These are phyloP conservation scores for Podabrus alpinus DNA, from an alignment of 2,888 invertebrate genomes.

Conservation along the genomic window DNA sequence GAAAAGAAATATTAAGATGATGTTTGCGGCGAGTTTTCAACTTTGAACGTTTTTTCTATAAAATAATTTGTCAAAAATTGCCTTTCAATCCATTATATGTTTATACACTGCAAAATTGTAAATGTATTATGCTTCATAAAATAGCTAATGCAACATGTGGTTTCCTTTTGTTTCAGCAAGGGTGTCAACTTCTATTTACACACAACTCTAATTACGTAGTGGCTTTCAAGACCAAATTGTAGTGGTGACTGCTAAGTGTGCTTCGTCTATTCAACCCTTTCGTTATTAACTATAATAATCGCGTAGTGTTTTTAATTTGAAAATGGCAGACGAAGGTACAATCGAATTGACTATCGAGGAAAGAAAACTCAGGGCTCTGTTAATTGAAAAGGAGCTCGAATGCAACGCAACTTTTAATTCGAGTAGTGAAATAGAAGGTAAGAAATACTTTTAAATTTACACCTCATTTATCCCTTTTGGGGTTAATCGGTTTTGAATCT, in stretches of 20 bases:
- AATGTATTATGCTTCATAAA: background rate
- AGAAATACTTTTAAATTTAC: background rate
- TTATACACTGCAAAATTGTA: background rate
- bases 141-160: constrained; percentile 19
- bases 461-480: background rate
- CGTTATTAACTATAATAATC: background rate
- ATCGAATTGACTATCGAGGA: constrained; percentile 11
- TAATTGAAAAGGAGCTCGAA: constrained; percentile 16
- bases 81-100: background rate
- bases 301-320: background rate
- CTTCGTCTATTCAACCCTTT: background rate
- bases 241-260: background rate
- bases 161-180: constrained; percentile 20
- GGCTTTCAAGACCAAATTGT: background rate
- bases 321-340: constrained; percentile 23
- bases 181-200: constrained; percentile 14
- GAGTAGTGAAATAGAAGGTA: constrained; percentile 13
- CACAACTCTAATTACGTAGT: background rate
- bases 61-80: too few species aligned
- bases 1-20: too few species aligned
- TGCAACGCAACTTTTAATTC: constrained; percentile 17
- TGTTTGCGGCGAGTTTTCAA: too few species aligned
- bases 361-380: constrained; percentile 1
- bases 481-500: too few species aligned
- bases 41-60: too few species aligned